phyloP scores from a whole-genome alignment of 1,140 invertebrate genomes.

The Ceratina calcarata region DNA sequence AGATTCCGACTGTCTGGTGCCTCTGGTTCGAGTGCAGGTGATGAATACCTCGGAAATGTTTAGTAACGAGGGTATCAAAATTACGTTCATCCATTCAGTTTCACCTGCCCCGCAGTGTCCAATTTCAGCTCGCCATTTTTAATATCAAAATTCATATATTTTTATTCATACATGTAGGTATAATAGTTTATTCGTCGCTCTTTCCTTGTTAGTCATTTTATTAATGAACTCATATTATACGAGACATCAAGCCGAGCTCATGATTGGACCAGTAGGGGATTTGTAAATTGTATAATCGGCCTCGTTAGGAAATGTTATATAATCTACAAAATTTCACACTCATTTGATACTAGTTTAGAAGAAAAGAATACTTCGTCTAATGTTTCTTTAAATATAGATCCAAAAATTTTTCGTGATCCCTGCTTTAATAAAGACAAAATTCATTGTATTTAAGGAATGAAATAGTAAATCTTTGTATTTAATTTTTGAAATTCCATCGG shows the following conservation, averaged over 20 bases:
- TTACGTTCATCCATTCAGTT: conserved; percentile 33
- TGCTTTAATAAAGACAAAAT: too few species aligned
- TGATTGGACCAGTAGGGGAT: too few species aligned
- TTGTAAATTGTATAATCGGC: background rate
- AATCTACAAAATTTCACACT: background rate
- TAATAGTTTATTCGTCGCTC: background rate
- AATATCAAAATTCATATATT: conserved; percentile 4
- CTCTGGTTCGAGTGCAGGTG: conserved; percentile 39
- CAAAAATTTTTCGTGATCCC: too few species aligned
- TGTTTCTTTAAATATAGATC: too few species aligned
- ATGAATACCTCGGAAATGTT: conserved; percentile 42
- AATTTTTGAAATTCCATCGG: background rate
- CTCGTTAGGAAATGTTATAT: conserved; percentile 1
- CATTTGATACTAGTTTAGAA: background rate
- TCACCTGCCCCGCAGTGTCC: conserved; percentile 24
- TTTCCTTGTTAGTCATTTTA: background rate
- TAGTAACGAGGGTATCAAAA: conserved; percentile 57
- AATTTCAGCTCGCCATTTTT: conserved; percentile 19
- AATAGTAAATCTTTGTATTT: background rate
- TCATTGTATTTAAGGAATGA: too few species aligned
- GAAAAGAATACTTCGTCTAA: background rate
- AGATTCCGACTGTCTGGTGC: conserved; percentile 25
- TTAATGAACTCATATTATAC: conserved; percentile 4
- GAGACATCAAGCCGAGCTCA: background rate
- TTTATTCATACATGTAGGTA: background rate